Percentiles rank a stretch among this genome's conserved stretches.
These are phyloP conservation scores for Chaenogobius annularis DNA, from an alignment of 2,113 vertebrate genomes.

Conservation along the genomic window DNA sequence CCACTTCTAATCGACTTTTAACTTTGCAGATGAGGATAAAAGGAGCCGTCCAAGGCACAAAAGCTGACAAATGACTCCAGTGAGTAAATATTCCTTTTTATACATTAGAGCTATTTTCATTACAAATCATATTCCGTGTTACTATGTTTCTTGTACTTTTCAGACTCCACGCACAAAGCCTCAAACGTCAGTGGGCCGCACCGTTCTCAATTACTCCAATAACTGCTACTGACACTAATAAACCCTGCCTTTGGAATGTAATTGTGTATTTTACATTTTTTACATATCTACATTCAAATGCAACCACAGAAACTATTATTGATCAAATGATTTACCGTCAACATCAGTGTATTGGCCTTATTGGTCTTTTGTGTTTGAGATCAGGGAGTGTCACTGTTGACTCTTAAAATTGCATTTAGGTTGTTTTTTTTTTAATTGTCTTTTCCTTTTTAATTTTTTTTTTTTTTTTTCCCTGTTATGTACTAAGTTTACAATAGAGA, in stretches of 20 bases:
- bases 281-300: constrained; percentile 9
- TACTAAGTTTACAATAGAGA: constrained; percentile 23
- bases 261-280: constrained; percentile 28
- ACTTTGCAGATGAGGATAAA: constrained; percentile 85
- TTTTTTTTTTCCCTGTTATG: not conserved
- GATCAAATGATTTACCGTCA: constrained; percentile 1
- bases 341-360: not conserved
- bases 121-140: not conserved
- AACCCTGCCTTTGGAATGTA: constrained; percentile 37
- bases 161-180: constrained; percentile 25
- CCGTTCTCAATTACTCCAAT: constrained; percentile 15
- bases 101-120: not conserved
- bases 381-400: constrained; percentile 13
- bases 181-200: constrained; percentile 18
- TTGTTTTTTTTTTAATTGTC: constrained; percentile 11
- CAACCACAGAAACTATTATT: constrained; percentile 10
- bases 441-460: not conserved
- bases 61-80: constrained; percentile 49
- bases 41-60: constrained; percentile 88
- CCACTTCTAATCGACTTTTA: not conserved
- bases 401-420: not conserved
- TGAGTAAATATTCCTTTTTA: not conserved
- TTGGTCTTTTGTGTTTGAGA: not conserved
- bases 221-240: constrained; percentile 27
- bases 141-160: not conserved